Percentiles rank a stretch among this genome's conserved stretches.
Conservation (phyloP, 1,140 invertebrate genomes). For the Nasonia vitripennis region DNA sequence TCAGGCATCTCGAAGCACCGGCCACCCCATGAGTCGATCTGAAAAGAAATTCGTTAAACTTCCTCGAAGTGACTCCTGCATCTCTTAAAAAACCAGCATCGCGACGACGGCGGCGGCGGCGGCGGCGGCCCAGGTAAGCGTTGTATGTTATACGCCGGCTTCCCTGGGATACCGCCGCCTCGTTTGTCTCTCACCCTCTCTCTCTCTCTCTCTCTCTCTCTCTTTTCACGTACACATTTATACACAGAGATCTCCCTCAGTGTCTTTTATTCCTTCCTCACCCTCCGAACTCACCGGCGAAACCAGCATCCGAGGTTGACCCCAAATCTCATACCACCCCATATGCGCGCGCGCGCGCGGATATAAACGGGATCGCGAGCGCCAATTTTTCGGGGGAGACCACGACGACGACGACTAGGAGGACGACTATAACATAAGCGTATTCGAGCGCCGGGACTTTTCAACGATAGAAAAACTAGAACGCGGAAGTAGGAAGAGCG, state of each 20-base stretch:
- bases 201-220: conserved; percentile 15
- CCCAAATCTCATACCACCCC: not conserved
- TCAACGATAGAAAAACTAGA: conserved; percentile 38
- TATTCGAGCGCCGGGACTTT: not conserved
- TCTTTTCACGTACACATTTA: not conserved
- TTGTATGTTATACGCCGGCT: not conserved
- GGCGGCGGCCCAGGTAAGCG: not conserved
- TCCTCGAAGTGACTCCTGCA: not conserved
- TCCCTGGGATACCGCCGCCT: not conserved
- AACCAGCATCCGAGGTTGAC: conserved; percentile 30
- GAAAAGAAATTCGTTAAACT: conserved; percentile 1
- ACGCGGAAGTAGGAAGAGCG: conserved; percentile 30
- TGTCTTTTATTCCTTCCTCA: conserved; percentile 14
- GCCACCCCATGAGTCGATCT: not conserved
- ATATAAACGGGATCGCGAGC: conserved; percentile 4
- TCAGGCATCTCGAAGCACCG: too few species aligned
- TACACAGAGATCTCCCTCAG: not conserved
- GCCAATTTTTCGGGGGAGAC: not conserved
- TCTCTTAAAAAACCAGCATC: conserved; percentile 6
- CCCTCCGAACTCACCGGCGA: not conserved
- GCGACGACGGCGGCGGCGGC: not conserved
- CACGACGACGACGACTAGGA: not conserved
- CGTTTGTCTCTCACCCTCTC: conserved; percentile 21
- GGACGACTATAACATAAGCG: too few species aligned
- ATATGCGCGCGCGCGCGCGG: not conserved